Evolutionary conservation across 2,113 vertebrate species (phyloP).

Genomic region (Grammatotria lemairii): DNA sequence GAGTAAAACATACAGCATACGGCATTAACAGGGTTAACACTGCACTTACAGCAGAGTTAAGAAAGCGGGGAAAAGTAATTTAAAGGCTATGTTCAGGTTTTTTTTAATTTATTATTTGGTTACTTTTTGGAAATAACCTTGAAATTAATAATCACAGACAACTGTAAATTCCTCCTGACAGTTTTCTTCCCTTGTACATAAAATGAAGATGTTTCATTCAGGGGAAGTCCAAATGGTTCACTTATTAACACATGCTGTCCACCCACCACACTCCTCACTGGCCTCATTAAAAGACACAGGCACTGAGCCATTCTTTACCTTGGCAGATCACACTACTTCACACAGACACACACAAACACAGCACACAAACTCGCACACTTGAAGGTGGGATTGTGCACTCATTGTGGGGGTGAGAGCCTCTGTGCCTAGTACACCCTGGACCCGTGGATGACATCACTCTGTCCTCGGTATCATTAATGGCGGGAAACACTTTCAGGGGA

Average conservation of each 20-base stretch:
- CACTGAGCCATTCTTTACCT: conserved; percentile 49
- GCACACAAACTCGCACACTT: conserved; percentile 10
- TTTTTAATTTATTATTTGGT: neutral
- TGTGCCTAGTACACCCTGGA: conserved; percentile 69
- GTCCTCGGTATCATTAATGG: conserved; percentile 58
- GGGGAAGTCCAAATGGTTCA: conserved; percentile 35
- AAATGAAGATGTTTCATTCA: conserved; percentile 22
- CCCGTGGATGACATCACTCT: conserved; percentile 62
- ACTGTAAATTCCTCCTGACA: neutral
- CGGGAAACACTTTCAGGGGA: conserved; percentile 48
- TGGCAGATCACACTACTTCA: conserved; percentile 22
- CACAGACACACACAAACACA: neutral
- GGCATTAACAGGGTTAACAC: neutral
- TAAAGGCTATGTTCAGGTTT: neutral
- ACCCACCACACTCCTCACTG: conserved; percentile 43
- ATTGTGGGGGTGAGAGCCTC: conserved; percentile 40
- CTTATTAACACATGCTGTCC: conserved; percentile 57
- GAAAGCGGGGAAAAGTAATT: neutral
- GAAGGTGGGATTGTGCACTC: conserved; percentile 31
- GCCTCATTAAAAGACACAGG: conserved; percentile 57
- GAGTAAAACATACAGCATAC: neutral
- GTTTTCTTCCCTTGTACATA: neutral
- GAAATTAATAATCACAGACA: neutral
- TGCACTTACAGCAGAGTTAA: neutral
- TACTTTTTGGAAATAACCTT: neutral